Conservation (phyloP, 2,888 invertebrate genomes). For the Sipha maydis region DNA sequence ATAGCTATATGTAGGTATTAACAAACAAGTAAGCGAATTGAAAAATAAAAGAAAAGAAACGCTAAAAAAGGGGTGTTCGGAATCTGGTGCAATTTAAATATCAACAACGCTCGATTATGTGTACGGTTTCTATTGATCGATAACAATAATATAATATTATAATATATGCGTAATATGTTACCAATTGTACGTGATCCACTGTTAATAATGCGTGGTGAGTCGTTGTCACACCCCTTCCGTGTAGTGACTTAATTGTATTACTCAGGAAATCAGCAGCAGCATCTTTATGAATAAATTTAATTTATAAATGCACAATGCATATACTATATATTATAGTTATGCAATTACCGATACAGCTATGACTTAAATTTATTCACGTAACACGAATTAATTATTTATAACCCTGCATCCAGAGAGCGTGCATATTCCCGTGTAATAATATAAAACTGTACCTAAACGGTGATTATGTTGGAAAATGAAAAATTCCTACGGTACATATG, state of each 20-base stretch:
- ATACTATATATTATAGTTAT: background rate
- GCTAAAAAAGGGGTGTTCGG: too few species aligned
- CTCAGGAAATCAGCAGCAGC: slow-evolving; percentile 48
- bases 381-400: background rate
- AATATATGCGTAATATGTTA: background rate
- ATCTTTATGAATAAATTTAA: slow-evolving; percentile 21
- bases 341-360: background rate
- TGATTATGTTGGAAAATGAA: background rate
- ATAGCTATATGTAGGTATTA: too few species aligned
- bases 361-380: background rate
- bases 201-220: slow-evolving; percentile 40
- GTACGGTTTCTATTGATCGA: too few species aligned
- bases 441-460: background rate
- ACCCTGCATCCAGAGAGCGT: background rate
- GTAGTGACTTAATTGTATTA: slow-evolving; percentile 51
- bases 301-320: background rate
- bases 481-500: background rate
- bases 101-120: too few species aligned
- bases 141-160: background rate
- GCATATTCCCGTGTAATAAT: background rate
- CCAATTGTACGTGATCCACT: slow-evolving; percentile 45
- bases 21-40: too few species aligned
- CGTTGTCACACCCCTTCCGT: slow-evolving; percentile 50
- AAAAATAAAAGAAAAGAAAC: too few species aligned
- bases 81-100: too few species aligned